These are phyloP conservation scores for Myripristis jacobus DNA, from an alignment of 2,797 vertebrate genomes.

Conservation along the genomic window DNA sequence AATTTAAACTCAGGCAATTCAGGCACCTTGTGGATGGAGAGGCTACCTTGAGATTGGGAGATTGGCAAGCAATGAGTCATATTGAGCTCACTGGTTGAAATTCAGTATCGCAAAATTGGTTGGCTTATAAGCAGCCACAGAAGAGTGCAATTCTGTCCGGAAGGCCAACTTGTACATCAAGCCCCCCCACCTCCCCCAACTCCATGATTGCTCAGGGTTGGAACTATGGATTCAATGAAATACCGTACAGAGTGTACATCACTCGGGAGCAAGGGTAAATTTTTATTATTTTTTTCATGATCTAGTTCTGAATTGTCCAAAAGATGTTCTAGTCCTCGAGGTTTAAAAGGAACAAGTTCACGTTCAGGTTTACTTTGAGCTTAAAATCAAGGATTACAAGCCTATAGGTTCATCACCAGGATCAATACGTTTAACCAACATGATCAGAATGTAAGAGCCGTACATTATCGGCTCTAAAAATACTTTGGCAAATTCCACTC, in stretches of 20 bases:
- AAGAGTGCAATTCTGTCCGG: slow-evolving; percentile 44
- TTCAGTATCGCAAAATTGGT: slow-evolving; percentile 25
- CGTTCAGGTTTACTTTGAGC: no score
- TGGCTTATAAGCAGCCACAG: slow-evolving; percentile 26
- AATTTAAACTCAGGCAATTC: neutral
- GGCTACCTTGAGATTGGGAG: slow-evolving; percentile 16
- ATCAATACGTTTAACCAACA: neutral
- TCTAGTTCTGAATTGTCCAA: slow-evolving; percentile 17
- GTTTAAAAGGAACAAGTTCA: slow-evolving; percentile 23
- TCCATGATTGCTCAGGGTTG: slow-evolving; percentile 35
- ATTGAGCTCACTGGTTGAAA: neutral
- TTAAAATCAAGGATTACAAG: no score
- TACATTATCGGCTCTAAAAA: slow-evolving; percentile 6
- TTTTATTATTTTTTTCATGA: slow-evolving; percentile 24
- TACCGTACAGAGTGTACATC: neutral
- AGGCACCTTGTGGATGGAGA: neutral
- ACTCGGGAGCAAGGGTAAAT: neutral
- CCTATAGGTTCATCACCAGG: neutral
- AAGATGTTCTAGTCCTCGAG: slow-evolving; percentile 21
- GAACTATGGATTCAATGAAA: slow-evolving; percentile 21
- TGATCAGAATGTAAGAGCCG: slow-evolving; percentile 9
- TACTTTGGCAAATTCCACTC: neutral
- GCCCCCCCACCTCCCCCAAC: slow-evolving; percentile 34
- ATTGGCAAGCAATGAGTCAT: slow-evolving; percentile 22
- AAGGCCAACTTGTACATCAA: slow-evolving; percentile 31